Conservation (phyloP, 2,888 invertebrate genomes). For the Thymelicus lineola region DNA sequence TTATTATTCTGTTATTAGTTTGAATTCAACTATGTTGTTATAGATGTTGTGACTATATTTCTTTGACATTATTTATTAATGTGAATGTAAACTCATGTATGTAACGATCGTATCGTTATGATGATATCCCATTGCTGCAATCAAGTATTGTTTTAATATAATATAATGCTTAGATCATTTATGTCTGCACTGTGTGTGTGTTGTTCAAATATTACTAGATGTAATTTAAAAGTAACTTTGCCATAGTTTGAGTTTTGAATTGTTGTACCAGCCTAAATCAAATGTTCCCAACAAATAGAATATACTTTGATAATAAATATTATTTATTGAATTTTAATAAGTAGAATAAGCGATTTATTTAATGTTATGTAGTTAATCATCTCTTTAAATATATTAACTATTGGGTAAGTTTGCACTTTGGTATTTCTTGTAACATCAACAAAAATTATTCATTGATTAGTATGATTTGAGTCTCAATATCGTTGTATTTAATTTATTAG, state of each 20-base stretch:
- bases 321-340: conserved; percentile 28
- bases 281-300: conserved; percentile 17
- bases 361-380: conserved; percentile 30
- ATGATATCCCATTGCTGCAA: not conserved
- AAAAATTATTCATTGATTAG: conserved; percentile 6
- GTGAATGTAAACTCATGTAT: conserved; percentile 1
- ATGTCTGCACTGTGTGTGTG: not conserved
- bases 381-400: conserved; percentile 36
- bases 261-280: not conserved
- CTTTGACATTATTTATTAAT: conserved; percentile 31
- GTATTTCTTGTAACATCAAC: conserved; percentile 7
- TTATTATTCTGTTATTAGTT: conserved; percentile 13
- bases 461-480: conserved; percentile 24
- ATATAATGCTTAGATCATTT: not conserved
- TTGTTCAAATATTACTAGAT: not conserved
- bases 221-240: not conserved
- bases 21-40: not conserved
- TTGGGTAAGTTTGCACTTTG: conserved; percentile 29
- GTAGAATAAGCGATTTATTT: conserved; percentile 30
- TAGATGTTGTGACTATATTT: conserved; percentile 8
- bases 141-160: conserved; percentile 4
- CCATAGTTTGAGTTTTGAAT: not conserved
- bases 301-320: conserved; percentile 15
- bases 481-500: conserved; percentile 15
- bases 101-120: not conserved